Evolutionary conservation across 2,113 vertebrate species (phyloP).

Genomic region (Xiphophorus couchianus): DNA sequence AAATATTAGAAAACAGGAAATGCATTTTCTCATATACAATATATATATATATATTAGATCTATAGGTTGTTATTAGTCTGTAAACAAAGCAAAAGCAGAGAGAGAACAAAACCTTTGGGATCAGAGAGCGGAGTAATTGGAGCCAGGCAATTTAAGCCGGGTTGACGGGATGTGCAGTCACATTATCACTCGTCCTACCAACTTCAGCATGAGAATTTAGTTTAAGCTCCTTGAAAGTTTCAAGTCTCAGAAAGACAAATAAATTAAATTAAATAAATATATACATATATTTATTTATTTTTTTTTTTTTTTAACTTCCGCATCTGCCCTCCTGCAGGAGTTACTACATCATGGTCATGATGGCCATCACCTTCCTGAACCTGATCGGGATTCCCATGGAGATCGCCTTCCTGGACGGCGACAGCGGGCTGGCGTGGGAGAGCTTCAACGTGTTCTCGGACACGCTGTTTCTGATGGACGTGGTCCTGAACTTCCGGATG

Average conservation of each 20-base stretch:
- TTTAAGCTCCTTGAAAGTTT: slow-evolving; percentile 24
- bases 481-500: slow-evolving; percentile 81
- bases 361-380: slow-evolving; percentile 79
- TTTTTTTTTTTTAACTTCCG: neutral
- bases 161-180: slow-evolving; percentile 47
- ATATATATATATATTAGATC: neutral
- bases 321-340: slow-evolving; percentile 59
- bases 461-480: slow-evolving; percentile 78
- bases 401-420: slow-evolving; percentile 77
- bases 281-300: neutral
- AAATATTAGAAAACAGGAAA: no score
- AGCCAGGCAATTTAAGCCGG: slow-evolving; percentile 48
- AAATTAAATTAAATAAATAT: neutral
- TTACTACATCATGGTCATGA: slow-evolving; percentile 81
- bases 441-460: slow-evolving; percentile 81
- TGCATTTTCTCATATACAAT: no score
- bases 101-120: slow-evolving; percentile 49
- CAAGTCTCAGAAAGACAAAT: slow-evolving; percentile 1
- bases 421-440: slow-evolving; percentile 70
- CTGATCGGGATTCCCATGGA: slow-evolving; percentile 81
- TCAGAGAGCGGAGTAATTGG: slow-evolving; percentile 55
- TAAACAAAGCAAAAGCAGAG: slow-evolving; percentile 60
- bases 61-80: slow-evolving; percentile 32
- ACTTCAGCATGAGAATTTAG: slow-evolving; percentile 10
- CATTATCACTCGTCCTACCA: slow-evolving; percentile 44